A percentile compares a stretch with the other conserved stretches of the same genome.
Evolutionary conservation across 2,888 invertebrate genomes (phyloP).

Genomic region (Ecliptopera silaceata): DNA sequence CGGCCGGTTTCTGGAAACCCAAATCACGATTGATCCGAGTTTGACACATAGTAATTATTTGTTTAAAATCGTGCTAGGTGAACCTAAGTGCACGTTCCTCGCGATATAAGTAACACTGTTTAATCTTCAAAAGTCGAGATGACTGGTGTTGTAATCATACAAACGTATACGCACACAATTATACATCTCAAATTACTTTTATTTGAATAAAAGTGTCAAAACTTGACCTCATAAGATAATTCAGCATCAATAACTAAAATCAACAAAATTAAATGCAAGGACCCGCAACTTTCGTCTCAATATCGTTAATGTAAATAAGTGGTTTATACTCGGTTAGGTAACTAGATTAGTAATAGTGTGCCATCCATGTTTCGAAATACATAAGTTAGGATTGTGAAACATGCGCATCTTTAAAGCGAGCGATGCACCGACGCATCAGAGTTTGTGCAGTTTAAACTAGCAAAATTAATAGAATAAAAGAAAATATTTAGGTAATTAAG

Average conservation of each 20-base stretch:
- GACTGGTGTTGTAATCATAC: too few species aligned
- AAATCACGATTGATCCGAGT: too few species aligned
- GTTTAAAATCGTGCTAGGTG: too few species aligned
- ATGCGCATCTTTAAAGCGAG: background rate
- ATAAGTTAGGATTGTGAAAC: conserved; percentile 28
- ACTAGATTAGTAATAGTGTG: conserved; percentile 23
- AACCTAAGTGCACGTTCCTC: too few species aligned
- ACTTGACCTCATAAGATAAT: background rate
- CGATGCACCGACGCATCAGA: background rate
- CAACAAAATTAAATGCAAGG: background rate
- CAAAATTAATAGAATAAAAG: too few species aligned
- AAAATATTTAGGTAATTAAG: too few species aligned
- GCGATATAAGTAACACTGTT: too few species aligned
- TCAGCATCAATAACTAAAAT: background rate
- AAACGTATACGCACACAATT: too few species aligned
- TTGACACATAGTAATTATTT: too few species aligned
- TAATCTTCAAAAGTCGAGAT: too few species aligned
- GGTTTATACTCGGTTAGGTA: conserved; percentile 30
- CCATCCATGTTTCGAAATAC: conserved; percentile 29
- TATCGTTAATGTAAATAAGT: conserved; percentile 25
- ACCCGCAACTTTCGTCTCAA: conserved; percentile 21
- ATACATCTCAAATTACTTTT: too few species aligned
- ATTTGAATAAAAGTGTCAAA: background rate
- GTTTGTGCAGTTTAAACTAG: background rate
- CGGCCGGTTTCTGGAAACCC: too few species aligned